Base-by-base conservation (phyloP, 2,888 invertebrate species). In the Troides helena region DNA sequence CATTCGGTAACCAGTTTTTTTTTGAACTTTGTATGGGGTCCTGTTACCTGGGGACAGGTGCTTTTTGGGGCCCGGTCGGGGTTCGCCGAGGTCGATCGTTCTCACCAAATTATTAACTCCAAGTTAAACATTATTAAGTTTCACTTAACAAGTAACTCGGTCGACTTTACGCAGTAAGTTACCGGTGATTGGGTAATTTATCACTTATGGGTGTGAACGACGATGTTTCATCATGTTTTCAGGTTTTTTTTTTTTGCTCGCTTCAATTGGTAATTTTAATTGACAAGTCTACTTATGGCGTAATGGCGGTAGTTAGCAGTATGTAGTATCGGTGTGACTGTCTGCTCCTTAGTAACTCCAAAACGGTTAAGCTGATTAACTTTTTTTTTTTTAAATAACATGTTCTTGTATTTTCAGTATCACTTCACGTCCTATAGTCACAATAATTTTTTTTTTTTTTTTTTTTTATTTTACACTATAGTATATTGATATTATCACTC, bases 1-100 rank as follows among this genome's bases (percentile, higher is more conserved):
- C 39, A n/a, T 7, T 21, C 39, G 39, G 39, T 43, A 61, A 4
- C 21, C 30, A 30, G 23, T 10, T 46, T 50, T n/a, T 36, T 62
- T 43, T 58, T 43, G 6, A 46, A 7, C 61, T 61, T 56, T 67
- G 17, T 14, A 61, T 43, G 65, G 61, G 60, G 43, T 21, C 65
- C 46, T 61, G 67, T 39, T 69, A 69, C 69, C 69, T 69, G 69
- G n/a, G 53, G 65, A 68, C 69, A 69, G 69, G 69, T 69, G 69
- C 30, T 36, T n/a, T 53, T 21, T 21, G 56, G 57, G 18, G 50
- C 12, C 61, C 14, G 56, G 60, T 65, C 60, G 18, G 21, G 60
- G 39, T 65, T 23, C 25, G n/a, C 43, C 30, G 30, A 65, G 61
- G 69, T 69, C 60, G 60, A 39, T 61, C 61, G 30, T 65, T 69